phyloP scores from a whole-genome alignment of 2,888 invertebrate genomes.

The Drosophila silvestris region DNA sequence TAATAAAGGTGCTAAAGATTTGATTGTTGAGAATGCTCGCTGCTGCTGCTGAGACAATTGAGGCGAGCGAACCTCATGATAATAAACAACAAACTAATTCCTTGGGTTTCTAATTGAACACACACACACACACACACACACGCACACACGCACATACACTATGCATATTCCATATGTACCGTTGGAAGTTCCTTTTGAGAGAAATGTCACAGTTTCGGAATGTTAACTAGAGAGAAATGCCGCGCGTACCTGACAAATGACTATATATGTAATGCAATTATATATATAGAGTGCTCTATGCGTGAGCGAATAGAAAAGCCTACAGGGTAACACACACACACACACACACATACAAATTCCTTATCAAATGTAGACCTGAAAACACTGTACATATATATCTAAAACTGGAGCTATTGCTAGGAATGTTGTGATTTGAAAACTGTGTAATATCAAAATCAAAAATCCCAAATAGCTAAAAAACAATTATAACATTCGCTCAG shows the following conservation, averaged over 20 bases:
- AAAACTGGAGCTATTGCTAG: conserved; percentile 29
- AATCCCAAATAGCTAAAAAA: background rate
- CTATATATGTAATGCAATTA: conserved; percentile 46
- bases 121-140: background rate
- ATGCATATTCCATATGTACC: conserved; percentile 22
- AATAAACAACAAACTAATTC: conserved; percentile 23
- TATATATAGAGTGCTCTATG: conserved; percentile 33
- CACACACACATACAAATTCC: conserved; percentile 20
- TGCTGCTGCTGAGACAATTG: conserved; percentile 35
- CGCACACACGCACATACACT: background rate
- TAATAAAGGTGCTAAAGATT: conserved; percentile 18
- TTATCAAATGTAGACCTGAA: conserved; percentile 45
- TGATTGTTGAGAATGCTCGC: background rate
- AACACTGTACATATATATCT: conserved; percentile 40
- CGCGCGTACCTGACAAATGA: conserved; percentile 69
- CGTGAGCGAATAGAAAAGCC: conserved; percentile 41
- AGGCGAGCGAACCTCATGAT: conserved; percentile 57
- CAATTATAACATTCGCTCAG: background rate
- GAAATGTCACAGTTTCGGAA: conserved; percentile 55
- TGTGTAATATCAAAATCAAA: conserved; percentile 27
- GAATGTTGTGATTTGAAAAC: conserved; percentile 33
- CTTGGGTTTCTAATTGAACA: conserved; percentile 40
- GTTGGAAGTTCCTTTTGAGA: conserved; percentile 64
- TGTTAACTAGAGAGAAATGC: conserved; percentile 79
- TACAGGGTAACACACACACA: conserved; percentile 54